Evolutionary conservation across 2,888 invertebrate genomes (phyloP), one percentile per base, ranked within the genome.

Genomic region (Cheilosia grossa): DNA sequence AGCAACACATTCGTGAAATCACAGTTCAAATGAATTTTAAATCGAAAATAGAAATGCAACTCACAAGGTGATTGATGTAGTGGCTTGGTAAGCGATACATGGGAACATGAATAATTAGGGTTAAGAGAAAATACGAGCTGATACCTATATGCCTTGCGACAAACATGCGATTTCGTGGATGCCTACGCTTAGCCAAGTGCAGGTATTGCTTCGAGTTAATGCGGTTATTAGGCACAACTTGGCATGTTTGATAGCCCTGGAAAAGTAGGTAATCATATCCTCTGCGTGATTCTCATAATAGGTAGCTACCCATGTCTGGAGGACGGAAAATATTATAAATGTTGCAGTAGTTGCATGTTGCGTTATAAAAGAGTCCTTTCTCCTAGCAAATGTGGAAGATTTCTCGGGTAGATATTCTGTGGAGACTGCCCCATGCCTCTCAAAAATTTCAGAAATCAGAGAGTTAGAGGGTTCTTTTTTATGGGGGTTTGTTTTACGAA

Each of bases 41-140:
- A 67, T 77, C 61, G 59, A 63, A 82, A 82, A 78, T 82, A 82
- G 67, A 82, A 78, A 67, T 69, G 40, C 63, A 82, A 77, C 15
- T 56, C 49, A 54, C 37, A 27, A 58, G 61, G 13, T 51, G 51
- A 61, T 21, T 44, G 44, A 53, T 30, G 42, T 49, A 17, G n/a
- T 73, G 61, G 30, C 10, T 24, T 56, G 37, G 24, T 15, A 66
- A 61, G 17, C 17, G 70, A 64, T 63, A 59, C 54, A 75, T 40
- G 75, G 24, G 80, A 80, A 75, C 74, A 85, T 70, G 70, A 74
- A 75, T 79, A 69, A 83, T 80, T 83, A 73, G 75, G 79, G 83
- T 56, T 75, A 75, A 47, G 80, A 75, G 80, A 80, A 80, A 85
- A 80, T 80, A 70, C 37, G 72, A 80, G 49, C 69, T 42, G 66